Evolutionary conservation across 2,797 vertebrate species (phyloP).

Genomic region (Nyctibius grandis): DNA sequence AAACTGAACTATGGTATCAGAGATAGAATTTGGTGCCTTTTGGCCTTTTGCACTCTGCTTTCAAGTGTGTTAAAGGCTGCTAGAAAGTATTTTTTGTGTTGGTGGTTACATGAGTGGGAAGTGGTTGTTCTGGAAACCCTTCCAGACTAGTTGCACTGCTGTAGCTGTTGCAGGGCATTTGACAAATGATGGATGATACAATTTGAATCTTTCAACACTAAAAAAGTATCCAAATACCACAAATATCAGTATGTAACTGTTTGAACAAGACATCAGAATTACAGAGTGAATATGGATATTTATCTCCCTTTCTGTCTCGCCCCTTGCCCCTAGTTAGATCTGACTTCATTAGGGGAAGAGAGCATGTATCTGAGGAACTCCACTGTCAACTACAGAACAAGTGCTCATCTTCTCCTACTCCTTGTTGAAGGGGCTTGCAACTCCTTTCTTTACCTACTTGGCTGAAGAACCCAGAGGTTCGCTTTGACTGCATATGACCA

Average conservation of each 20-base stretch:
- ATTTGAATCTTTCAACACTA: neutral
- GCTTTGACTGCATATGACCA: neutral
- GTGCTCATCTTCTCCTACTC: neutral
- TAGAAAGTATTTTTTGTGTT: neutral
- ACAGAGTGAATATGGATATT: neutral
- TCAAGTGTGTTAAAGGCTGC: neutral
- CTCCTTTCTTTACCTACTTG: neutral
- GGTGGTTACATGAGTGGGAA: neutral
- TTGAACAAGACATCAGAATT: neutral
- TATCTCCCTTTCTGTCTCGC: neutral
- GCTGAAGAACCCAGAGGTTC: neutral
- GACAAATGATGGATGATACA: constrained; percentile 9
- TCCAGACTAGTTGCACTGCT: neutral
- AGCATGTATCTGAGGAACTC: neutral
- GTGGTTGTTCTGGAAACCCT: constrained; percentile 22
- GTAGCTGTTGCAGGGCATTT: neutral
- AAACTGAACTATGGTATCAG: neutral
- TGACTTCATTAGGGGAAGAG: neutral
- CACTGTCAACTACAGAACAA: neutral
- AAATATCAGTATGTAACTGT: neutral
- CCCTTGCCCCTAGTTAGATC: neutral
- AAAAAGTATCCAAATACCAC: neutral
- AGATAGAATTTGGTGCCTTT: neutral
- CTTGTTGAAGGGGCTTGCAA: neutral
- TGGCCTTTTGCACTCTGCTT: neutral